These are phyloP conservation scores for Xiphophorus hellerii DNA, from an alignment of 2,113 vertebrate genomes.

Conservation along the genomic window DNA sequence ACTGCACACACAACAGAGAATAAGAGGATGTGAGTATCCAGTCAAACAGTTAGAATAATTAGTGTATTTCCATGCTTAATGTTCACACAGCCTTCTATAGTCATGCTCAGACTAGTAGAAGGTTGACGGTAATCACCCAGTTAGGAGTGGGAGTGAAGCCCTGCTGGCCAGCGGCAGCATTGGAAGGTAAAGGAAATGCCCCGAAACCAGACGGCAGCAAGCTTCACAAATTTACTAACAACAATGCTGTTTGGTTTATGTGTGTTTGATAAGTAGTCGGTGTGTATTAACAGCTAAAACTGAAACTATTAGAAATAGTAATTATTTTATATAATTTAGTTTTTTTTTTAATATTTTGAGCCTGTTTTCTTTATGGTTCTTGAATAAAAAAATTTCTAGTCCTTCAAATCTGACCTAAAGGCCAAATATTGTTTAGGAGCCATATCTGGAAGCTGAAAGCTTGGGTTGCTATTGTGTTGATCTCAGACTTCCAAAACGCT, in stretches of 20 bases:
- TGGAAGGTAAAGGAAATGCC: slow-evolving; percentile 8
- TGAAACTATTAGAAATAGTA: neutral
- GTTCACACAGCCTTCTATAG: slow-evolving; percentile 69
- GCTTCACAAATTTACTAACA: slow-evolving; percentile 77
- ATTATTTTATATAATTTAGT: too few relatives aligned
- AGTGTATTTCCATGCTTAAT: slow-evolving; percentile 56
- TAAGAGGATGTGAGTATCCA: slow-evolving; percentile 28
- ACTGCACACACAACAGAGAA: slow-evolving; percentile 40
- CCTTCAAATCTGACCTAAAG: neutral
- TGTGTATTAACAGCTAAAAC: neutral
- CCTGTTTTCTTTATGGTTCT: neutral
- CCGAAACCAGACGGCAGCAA: slow-evolving; percentile 12
- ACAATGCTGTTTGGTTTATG: slow-evolving; percentile 56
- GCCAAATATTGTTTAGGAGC: neutral
- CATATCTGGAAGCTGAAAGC: neutral
- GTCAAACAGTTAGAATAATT: slow-evolving; percentile 31
- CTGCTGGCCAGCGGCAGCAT: slow-evolving; percentile 19
- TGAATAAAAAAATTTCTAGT: neutral
- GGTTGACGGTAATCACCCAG: slow-evolving; percentile 39
- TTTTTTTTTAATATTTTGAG: neutral
- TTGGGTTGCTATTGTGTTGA: too few relatives aligned
- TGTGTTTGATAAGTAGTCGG: neutral
- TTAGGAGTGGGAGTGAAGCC: slow-evolving; percentile 39
- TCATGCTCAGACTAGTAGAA: slow-evolving; percentile 59
- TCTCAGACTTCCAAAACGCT: too few relatives aligned